Base-by-base conservation (phyloP, 2,888 invertebrate species). In the Epistrophella euchroma region DNA sequence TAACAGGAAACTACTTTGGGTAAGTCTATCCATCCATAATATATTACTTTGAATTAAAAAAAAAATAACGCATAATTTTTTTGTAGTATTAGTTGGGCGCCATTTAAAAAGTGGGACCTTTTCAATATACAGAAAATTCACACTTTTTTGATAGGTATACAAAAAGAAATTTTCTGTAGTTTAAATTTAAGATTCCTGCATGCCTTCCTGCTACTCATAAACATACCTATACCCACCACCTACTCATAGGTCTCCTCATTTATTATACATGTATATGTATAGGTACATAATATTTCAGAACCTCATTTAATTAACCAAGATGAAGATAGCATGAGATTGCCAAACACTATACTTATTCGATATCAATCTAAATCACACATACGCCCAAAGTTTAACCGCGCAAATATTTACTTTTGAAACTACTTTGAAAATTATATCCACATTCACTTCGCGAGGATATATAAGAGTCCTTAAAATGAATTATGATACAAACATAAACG, bases 361-460 rank as follows among this genome's bases (percentile, higher is more conserved):
- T 80, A 85, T 85, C 72, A 85, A 80, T 85, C 80, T 76, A 80
- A 76, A 84, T 81, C 85, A 55, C 28, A 75, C 55, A 64, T 40
- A 35, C 45, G 71, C 47, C 22, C 43, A 32, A 37, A 52, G 37
- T 37, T 37, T 40, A 58, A 60, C 37, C 55, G n/a, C 45, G 45
- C 19, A 71, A 74, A 79, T 79, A 25, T 70, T 77, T 76, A 37
- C 76, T 40, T 52, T n/a, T n/a, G 40, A 70, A 78, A 83, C 78
- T 83, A 78, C 62, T 78, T 76, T 76, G 75, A 17, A 85, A 80
- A 76, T 85, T 70, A 80, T 76, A 72, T 37, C 73, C 62, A 37
- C 60, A 43, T 62, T 70, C 73, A 62, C 40, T 64, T 32, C 25
- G 35, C 52, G 56, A 58, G 22, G 64, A 71, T 76, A 6, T n/a